A percentile compares a stretch with the other conserved stretches of the same genome.
These are phyloP conservation scores for Marasmarcha lunaedactyla DNA, from an alignment of 2,888 invertebrate genomes.

Conservation along the genomic window DNA sequence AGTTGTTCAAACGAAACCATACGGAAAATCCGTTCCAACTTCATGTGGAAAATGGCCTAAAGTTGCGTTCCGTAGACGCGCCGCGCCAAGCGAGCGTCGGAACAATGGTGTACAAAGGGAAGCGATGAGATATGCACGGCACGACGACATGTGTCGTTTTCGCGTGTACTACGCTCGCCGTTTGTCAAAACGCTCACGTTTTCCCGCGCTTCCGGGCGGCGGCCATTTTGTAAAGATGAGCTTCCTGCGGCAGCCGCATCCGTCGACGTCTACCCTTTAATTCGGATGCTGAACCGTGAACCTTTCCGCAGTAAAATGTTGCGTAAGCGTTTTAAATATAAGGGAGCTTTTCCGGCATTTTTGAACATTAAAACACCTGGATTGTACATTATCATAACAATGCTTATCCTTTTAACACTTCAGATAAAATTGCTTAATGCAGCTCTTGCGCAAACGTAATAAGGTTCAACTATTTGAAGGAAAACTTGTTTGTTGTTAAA, in stretches of 20 bases:
- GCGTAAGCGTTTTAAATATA: conserved; percentile 58
- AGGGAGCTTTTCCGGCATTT: conserved; percentile 23
- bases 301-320: conserved; percentile 58
- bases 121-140: conserved; percentile 38
- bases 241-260: conserved; percentile 43
- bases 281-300: conserved; percentile 41
- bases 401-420: no score
- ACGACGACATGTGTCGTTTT: conserved; percentile 46
- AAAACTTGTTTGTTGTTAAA: no score
- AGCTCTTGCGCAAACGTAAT: no score
- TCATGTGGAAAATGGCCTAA: no score
- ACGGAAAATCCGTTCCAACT: no score
- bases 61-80: no score
- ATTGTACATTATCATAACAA: conserved; percentile 6
- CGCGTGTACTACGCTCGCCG: conserved; percentile 40
- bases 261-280: conserved; percentile 32
- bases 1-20: no score
- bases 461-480: no score
- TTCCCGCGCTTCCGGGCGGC: conserved; percentile 51
- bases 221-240: conserved; percentile 63
- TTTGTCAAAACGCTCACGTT: conserved; percentile 67
- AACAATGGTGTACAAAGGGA: conserved; percentile 19
- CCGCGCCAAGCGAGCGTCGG: background rate
- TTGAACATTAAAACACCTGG: conserved; percentile 13
- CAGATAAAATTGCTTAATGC: no score